Conservation (phyloP, 37 sponge, comb jelly and placozoan species). For the Tethya wilhelma region DNA sequence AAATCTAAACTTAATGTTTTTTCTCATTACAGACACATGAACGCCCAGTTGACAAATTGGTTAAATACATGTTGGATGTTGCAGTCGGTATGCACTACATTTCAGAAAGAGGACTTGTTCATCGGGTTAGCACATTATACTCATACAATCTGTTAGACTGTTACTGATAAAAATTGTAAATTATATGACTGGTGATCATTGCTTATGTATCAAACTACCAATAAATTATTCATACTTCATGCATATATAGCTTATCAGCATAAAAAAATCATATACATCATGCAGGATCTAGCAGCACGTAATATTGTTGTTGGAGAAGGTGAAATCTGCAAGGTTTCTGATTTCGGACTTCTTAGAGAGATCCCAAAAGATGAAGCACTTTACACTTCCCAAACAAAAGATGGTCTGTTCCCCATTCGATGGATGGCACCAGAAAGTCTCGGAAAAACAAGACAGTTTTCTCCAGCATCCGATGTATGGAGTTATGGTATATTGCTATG, state of each 20-base stretch:
- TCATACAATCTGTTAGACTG: background rate
- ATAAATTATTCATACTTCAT: background rate
- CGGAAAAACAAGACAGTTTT: no score
- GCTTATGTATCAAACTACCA: background rate
- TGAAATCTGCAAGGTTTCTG: slow-evolving; percentile 26
- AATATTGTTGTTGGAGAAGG: slow-evolving; percentile 24
- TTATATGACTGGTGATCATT: background rate
- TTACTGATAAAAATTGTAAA: background rate
- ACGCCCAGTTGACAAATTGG: slow-evolving; percentile 30
- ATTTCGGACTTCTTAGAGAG: background rate
- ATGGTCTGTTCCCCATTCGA: no score
- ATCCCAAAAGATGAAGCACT: no score
- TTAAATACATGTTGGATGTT: slow-evolving; percentile 80
- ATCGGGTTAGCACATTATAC: slow-evolving; percentile 2
- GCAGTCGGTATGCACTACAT: slow-evolving; percentile 84
- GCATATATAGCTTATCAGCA: background rate
- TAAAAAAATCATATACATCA: background rate
- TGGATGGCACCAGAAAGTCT: no score
- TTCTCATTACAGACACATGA: slow-evolving; percentile 9
- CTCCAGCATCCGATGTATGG: no score
- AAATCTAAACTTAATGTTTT: background rate
- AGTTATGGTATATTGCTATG: no score
- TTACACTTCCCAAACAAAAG: no score
- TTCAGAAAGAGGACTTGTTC: slow-evolving; percentile 53
- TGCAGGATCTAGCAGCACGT: slow-evolving; percentile 40